Evolutionary conservation across 2,888 invertebrate species (phyloP).

Genomic region (Liopterus haemorrhoidalis): DNA sequence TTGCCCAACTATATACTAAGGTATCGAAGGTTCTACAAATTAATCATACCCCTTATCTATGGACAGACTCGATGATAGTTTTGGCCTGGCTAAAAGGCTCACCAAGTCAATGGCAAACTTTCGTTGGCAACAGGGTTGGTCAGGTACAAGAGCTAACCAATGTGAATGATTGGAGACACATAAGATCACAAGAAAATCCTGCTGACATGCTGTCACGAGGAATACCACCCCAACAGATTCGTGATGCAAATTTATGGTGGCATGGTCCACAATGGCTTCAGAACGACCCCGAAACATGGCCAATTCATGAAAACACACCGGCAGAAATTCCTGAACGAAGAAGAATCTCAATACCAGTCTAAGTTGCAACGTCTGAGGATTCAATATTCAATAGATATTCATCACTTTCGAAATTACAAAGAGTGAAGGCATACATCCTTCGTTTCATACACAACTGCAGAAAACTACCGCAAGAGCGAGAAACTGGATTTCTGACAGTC

Average conservation of each 20-base stretch:
- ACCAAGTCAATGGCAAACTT: conserved; percentile 20
- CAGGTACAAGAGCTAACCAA: conserved; percentile 19
- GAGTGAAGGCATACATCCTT: no score
- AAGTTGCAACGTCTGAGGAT: no score
- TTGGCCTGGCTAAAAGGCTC: conserved; percentile 22
- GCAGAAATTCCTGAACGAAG: no score
- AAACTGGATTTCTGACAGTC: no score
- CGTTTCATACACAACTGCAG: no score
- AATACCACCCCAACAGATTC: conserved; percentile 12
- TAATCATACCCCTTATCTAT: conserved; percentile 11
- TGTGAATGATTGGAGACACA: conserved; percentile 23
- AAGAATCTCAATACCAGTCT: no score
- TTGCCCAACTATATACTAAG: conserved; percentile 18
- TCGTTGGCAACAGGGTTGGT: conserved; percentile 24
- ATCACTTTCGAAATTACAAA: no score
- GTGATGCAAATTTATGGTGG: conserved; percentile 21
- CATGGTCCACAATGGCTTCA: conserved; percentile 18
- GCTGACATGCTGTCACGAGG: conserved; percentile 28
- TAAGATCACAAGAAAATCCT: conserved; percentile 25
- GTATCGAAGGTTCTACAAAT: conserved; percentile 12
- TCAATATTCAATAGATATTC: no score
- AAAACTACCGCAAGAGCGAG: no score
- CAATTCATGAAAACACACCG: no score
- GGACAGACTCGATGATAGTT: conserved; percentile 26
- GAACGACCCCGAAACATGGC: no score